Evolutionary conservation across 2,113 vertebrate species (phyloP).

Genomic region (Microcebus lehilahytsara): DNA sequence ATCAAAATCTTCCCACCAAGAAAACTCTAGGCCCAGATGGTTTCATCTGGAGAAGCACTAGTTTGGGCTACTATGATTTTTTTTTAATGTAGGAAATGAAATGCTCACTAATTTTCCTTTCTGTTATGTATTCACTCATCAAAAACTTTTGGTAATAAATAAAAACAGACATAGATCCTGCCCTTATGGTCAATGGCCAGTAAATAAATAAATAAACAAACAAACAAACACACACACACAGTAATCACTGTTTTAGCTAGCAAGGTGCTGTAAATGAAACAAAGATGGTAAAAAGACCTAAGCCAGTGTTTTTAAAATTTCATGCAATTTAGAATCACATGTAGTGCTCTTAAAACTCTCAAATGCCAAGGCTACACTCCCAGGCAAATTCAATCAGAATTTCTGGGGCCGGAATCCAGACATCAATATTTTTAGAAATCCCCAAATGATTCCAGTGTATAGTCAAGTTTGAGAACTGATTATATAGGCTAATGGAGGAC

Average conservation of each 20-base stretch:
- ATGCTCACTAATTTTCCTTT: not conserved
- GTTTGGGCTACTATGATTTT: not conserved
- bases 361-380: not conserved
- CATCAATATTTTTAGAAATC: not conserved
- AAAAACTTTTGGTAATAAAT: not conserved
- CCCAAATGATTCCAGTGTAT: not conserved
- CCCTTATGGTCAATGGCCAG: not conserved
- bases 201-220: not conserved
- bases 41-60: not conserved
- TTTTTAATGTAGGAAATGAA: not conserved
- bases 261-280: not conserved
- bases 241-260: not conserved
- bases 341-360: not conserved
- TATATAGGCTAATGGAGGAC: not conserved
- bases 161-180: not conserved
- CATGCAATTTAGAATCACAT: not conserved
- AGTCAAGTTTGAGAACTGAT: not conserved
- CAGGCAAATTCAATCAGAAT: not conserved
- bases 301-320: not conserved
- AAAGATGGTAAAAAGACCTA: not conserved
- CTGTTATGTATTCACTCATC: not conserved
- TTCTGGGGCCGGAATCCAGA: not conserved
- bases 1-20: not conserved
- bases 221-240: not conserved
- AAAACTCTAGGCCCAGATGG: not conserved